A percentile compares a stretch with the other conserved stretches of the same genome.
These are phyloP conservation scores for Chelonoidis abingdonii DNA, from an alignment of 2,113 vertebrate genomes.

Conservation along the genomic window DNA sequence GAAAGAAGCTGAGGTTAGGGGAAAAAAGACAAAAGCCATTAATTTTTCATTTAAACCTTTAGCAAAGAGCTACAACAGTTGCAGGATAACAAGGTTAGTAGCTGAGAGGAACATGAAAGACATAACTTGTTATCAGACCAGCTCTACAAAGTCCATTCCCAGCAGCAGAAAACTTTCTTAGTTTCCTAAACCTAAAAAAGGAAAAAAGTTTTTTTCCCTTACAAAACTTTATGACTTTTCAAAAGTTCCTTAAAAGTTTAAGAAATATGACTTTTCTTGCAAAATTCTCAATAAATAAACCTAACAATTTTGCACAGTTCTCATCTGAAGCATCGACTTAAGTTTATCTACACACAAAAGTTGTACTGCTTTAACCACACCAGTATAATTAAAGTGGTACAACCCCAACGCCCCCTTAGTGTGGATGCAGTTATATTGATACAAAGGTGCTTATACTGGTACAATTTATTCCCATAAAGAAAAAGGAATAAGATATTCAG, in stretches of 20 bases:
- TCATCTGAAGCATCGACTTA: background rate
- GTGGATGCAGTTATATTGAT: background rate
- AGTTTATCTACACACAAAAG: background rate
- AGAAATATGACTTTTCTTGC: background rate
- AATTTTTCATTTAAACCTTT: background rate
- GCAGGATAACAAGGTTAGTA: background rate
- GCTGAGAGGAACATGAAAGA: background rate
- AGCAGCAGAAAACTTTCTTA: background rate
- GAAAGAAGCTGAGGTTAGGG: background rate
- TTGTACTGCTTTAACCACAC: background rate
- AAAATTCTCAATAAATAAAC: background rate
- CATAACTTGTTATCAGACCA: background rate
- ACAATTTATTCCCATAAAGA: background rate
- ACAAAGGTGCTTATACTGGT: background rate
- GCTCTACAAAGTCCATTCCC: background rate
- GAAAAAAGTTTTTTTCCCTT: background rate
- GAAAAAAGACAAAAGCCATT: background rate
- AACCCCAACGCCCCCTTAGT: background rate
- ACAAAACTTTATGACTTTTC: background rate
- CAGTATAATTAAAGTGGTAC: background rate
- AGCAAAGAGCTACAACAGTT: background rate
- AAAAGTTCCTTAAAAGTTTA: background rate
- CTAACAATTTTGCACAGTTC: background rate
- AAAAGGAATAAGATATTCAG: background rate
- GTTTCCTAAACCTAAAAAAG: background rate